A percentile compares a stretch with the other conserved stretches of the same genome.
phyloP scores from a whole-genome alignment of 2,113 vertebrate species.

The Tachysurus fulvidraco region DNA sequence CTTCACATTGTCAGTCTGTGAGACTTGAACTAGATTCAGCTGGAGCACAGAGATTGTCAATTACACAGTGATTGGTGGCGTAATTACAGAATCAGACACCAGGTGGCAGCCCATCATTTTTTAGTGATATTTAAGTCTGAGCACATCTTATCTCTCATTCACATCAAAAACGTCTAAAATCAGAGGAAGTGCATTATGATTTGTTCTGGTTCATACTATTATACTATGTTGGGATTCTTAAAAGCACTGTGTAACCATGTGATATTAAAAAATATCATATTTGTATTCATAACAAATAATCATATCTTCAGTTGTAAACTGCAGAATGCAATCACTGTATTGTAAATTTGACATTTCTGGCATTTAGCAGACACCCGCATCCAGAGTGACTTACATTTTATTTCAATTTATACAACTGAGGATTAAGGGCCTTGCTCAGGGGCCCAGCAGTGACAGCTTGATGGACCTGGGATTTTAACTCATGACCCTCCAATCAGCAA shows the following conservation, averaged over 20 bases:
- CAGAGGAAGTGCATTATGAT: not conserved
- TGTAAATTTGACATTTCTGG: not conserved
- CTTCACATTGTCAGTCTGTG: not conserved
- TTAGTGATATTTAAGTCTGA: not conserved
- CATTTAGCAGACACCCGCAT: too few species aligned
- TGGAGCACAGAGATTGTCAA: not conserved
- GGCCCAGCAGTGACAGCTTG: too few species aligned
- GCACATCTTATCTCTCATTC: not conserved
- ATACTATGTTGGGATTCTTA: not conserved
- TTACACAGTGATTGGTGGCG: not conserved
- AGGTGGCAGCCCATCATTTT: conserved; percentile 37
- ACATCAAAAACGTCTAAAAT: not conserved
- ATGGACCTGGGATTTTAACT: too few species aligned
- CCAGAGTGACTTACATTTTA: too few species aligned
- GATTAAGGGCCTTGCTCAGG: too few species aligned
- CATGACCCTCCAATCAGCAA: too few species aligned
- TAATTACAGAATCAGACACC: conserved; percentile 18
- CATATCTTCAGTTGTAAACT: too few species aligned
- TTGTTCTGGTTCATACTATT: not conserved
- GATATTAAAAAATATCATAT: too few species aligned
- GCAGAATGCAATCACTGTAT: not conserved
- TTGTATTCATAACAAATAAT: too few species aligned
- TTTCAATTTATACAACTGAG: too few species aligned
- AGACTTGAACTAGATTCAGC: not conserved
- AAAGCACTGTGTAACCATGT: not conserved